Conservation (phyloP, 2,797 vertebrate genomes). For the Myioborus melanocephalus region DNA sequence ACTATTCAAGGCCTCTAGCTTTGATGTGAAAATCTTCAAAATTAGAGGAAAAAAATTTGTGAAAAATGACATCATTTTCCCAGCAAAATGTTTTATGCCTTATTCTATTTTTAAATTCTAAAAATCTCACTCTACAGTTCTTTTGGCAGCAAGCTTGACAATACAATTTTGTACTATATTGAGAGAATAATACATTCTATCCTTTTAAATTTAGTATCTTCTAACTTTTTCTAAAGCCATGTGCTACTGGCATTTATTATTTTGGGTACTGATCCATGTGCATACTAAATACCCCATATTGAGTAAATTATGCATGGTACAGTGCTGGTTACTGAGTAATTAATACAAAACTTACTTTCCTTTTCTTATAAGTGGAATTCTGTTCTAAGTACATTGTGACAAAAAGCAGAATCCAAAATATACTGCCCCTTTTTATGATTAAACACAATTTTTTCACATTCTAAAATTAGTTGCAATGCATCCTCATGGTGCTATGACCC, state of each 20-base stretch:
- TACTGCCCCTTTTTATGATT: background rate
- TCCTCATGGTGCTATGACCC: background rate
- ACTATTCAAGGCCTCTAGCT: background rate
- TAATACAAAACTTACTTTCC: background rate
- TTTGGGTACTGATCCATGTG: background rate
- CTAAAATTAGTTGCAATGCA: background rate
- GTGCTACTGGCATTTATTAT: background rate
- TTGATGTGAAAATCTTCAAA: background rate
- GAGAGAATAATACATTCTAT: background rate
- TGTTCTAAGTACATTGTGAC: background rate
- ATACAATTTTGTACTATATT: background rate
- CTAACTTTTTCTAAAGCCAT: background rate
- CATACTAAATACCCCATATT: background rate
- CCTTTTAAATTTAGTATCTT: background rate
- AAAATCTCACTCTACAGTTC: background rate
- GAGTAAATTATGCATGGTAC: background rate
- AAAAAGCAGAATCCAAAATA: background rate
- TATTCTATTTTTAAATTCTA: background rate
- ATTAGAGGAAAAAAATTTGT: accelerated
- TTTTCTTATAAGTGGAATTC: background rate
- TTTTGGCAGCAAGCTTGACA: background rate
- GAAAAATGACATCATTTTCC: background rate
- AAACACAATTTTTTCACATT: background rate
- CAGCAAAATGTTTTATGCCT: background rate
- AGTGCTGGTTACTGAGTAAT: background rate